A percentile compares a stretch with the other conserved stretches of the same genome.
phyloP scores from a whole-genome alignment of 2,797 vertebrate genomes.

The Gymnothorax reevesii region DNA sequence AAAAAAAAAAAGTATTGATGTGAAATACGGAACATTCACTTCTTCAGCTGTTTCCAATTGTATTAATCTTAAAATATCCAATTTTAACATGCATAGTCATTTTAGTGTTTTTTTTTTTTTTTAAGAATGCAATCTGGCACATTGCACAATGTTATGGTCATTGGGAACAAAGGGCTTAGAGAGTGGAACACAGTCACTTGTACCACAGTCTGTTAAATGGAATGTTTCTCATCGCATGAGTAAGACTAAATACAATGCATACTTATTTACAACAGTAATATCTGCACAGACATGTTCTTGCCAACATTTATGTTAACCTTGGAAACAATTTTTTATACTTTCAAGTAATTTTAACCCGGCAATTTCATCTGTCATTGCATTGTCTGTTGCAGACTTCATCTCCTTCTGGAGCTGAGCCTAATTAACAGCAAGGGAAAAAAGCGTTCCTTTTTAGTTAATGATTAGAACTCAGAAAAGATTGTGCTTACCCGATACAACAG shows the following conservation, averaged over 20 bases:
- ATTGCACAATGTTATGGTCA: background rate
- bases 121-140: background rate
- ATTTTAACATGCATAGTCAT: background rate
- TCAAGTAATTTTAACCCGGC: background rate
- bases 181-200: background rate
- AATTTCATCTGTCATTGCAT: background rate
- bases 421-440: background rate
- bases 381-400: background rate
- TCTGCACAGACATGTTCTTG: background rate
- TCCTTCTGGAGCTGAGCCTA: background rate
- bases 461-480: background rate
- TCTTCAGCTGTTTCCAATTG: background rate
- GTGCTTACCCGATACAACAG: background rate
- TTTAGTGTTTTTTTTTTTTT: background rate
- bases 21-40: background rate
- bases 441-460: background rate
- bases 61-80: background rate
- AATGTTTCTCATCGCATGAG: background rate
- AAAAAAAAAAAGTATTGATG: background rate
- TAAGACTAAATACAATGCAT: background rate
- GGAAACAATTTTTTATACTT: background rate
- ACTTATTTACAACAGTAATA: background rate
- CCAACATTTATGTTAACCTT: background rate
- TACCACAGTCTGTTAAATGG: background rate
- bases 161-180: background rate